Evolutionary conservation across 1,140 invertebrate genomes (phyloP).

Genomic region (Papilio aristodemus): DNA sequence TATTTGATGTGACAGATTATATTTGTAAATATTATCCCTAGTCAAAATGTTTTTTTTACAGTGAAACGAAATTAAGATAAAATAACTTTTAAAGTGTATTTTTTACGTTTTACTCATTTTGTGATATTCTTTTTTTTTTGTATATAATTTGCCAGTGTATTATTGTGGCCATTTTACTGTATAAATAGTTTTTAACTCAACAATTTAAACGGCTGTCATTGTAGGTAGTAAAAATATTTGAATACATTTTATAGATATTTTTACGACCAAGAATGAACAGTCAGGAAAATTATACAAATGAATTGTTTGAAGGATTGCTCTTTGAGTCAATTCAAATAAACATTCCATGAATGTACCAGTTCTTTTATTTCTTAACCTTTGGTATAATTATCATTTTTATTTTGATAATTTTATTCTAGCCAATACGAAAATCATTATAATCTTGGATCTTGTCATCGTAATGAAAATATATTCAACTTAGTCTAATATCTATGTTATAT

Average conservation of each 20-base stretch:
- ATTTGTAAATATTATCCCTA: constrained; percentile 50
- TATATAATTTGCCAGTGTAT: constrained; percentile 70
- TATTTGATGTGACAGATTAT: constrained; percentile 38
- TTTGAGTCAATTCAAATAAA: constrained; percentile 69
- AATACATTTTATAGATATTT: constrained; percentile 15
- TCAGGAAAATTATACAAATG: constrained; percentile 42
- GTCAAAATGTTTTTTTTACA: constrained; percentile 49
- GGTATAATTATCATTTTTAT: no score
- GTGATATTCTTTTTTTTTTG: constrained; percentile 67
- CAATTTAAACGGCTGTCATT: constrained; percentile 44
- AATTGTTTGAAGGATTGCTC: constrained; percentile 67
- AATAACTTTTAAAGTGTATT: constrained; percentile 38
- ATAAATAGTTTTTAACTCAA: constrained; percentile 34
- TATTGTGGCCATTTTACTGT: constrained; percentile 67
- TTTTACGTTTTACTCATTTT: constrained; percentile 58
- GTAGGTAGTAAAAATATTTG: constrained; percentile 34
- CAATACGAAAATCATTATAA: no score
- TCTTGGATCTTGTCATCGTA: no score
- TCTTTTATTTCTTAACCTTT: constrained; percentile 43
- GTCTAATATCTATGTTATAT: no score
- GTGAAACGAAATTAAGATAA: constrained; percentile 29
- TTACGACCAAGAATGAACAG: constrained; percentile 45
- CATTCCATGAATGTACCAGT: constrained; percentile 74
- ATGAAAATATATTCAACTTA: no score
- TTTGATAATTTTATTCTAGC: no score